Base-by-base conservation (phyloP, 2,888 invertebrate genomes). In the Drosophila falleni region DNA sequence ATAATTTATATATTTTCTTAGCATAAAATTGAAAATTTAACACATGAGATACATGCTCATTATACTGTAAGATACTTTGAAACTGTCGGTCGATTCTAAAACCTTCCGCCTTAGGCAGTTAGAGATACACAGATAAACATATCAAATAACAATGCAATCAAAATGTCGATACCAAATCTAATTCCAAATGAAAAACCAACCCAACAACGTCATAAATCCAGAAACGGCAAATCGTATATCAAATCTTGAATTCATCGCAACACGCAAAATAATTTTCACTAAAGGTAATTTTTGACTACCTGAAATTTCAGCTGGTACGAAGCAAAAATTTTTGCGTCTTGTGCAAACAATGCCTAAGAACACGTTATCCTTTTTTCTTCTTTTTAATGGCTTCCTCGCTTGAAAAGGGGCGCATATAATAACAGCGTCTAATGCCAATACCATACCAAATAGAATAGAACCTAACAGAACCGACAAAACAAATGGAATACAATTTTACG, bases 331-430 rank as follows among this genome's bases (percentile, higher is more conserved):
- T 83, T 85, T 85, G 87, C 86, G 87, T 85, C 86, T 82, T 87
- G 71, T 82, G 87, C 86, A 87, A 84, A 80, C 82, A 82, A 85
- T 76, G 60, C 29, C 42, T 44, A 69, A 63, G 70, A 82, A 85
- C 78, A 85, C 74, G 80, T 88, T 86, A 88, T 80, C 88, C 81
- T 86, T 86, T 87, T 79, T 68, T 76, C 67, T 79, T 19, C 59
- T 74, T 66, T 78, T 80, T 87, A 84, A 84, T 84, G 83, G 87
- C 69, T 84, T 85, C 44, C 68, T 69, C 47, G 53, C 68, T 68
- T 62, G 49, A 73, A 67, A 75, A 81, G 71, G 81, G 74, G 71
- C 78, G 78, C 74, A 76, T 78, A 88, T 80, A 89, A 89, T 80
- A 83, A 79, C 78, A 77, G 76, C 75, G 77, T 44, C 80, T 87